These are phyloP conservation scores for Myotis findleyi DNA, from an alignment of 2,797 vertebrate genomes.

Conservation along the genomic window DNA sequence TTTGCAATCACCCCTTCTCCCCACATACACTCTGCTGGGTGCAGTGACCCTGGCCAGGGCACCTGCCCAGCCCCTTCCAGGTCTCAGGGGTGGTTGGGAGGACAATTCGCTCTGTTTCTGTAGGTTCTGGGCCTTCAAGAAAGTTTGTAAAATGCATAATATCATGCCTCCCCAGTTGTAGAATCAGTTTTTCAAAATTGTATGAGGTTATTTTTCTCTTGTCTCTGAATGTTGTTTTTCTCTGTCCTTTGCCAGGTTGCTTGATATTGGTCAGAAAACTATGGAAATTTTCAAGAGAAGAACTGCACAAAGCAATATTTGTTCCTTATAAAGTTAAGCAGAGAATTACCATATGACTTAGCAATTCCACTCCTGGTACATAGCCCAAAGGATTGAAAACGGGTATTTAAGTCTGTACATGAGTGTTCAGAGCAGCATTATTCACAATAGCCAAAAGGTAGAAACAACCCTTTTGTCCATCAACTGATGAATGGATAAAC, in stretches of 20 bases:
- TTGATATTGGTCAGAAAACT: background rate
- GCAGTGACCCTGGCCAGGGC: background rate
- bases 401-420: background rate
- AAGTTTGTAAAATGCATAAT: background rate
- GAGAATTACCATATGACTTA: background rate
- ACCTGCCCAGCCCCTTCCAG: background rate
- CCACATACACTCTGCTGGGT: background rate
- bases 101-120: background rate
- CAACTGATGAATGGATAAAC: background rate
- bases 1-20: slow-evolving; percentile 83
- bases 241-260: background rate
- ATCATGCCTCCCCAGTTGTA: background rate
- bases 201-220: background rate
- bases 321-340: background rate
- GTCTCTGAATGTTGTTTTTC: background rate
- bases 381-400: background rate
- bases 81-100: accelerated
- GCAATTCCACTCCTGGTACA: background rate
- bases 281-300: background rate
- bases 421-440: background rate
- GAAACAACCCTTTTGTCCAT: background rate
- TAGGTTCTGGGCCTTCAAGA: background rate
- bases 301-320: background rate
- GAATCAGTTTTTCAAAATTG: background rate
- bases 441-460: background rate